phyloP scores from a whole-genome alignment of 2,888 invertebrate genomes.

The Quadroppia sp. region DNA sequence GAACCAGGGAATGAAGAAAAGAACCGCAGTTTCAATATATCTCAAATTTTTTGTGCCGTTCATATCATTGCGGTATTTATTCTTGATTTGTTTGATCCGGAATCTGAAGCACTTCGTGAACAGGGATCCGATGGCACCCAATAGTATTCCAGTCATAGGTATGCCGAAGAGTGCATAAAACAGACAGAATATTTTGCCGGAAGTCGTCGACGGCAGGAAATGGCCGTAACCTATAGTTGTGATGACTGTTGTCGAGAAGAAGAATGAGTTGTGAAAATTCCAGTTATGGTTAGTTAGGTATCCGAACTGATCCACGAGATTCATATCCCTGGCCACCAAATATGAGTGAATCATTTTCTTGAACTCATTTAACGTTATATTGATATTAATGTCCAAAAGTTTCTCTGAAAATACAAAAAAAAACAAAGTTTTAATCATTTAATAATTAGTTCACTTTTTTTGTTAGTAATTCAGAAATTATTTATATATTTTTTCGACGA shows the following conservation, averaged over 20 bases:
- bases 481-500: not conserved
- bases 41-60: not conserved
- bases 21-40: slow-evolving; percentile 52
- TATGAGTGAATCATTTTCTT: slow-evolving; percentile 18
- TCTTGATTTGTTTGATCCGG: slow-evolving; percentile 30
- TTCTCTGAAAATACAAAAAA: not conserved
- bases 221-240: slow-evolving; percentile 91
- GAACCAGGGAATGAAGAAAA: slow-evolving; percentile 80
- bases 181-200: slow-evolving; percentile 77
- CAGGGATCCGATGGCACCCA: slow-evolving; percentile 76
- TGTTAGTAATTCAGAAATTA: not conserved
- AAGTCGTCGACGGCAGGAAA: slow-evolving; percentile 73
- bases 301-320: slow-evolving; percentile 27
- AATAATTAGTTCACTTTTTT: too few relatives aligned
- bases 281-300: slow-evolving; percentile 55
- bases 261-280: slow-evolving; percentile 86
- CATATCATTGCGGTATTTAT: not conserved
- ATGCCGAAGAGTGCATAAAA: slow-evolving; percentile 80
- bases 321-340: slow-evolving; percentile 31
- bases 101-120: slow-evolving; percentile 56
- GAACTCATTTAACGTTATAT: not conserved
- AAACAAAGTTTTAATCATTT: too few relatives aligned
- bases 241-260: slow-evolving; percentile 84
- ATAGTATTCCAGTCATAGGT: slow-evolving; percentile 70
- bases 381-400: not conserved